Evolutionary conservation across 2,113 vertebrate genomes (phyloP).

Genomic region (Oncorhynchus gorbuscha): DNA sequence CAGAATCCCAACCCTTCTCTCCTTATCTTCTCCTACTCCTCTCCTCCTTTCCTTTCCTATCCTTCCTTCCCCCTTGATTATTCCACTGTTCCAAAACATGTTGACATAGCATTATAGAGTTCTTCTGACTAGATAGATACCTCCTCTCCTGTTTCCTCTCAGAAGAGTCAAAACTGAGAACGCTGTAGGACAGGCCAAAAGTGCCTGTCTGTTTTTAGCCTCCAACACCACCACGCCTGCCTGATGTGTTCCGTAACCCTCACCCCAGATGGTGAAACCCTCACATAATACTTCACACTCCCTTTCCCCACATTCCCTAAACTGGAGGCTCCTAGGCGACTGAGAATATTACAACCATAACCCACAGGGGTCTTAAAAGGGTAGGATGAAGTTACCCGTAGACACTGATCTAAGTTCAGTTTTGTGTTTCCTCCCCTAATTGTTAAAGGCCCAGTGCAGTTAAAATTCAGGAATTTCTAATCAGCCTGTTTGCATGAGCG

Average conservation of each 20-base stretch:
- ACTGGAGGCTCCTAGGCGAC: background rate
- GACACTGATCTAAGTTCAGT: background rate
- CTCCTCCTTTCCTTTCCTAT: too few species aligned
- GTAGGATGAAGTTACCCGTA: background rate
- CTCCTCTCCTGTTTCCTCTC: background rate
- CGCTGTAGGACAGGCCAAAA: background rate
- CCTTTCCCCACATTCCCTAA: background rate
- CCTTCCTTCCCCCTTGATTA: too few species aligned
- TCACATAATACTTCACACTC: conserved; percentile 6
- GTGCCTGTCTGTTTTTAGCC: background rate
- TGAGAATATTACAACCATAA: background rate
- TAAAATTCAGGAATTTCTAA: too few species aligned
- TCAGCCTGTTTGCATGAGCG: too few species aligned
- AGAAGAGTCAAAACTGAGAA: background rate
- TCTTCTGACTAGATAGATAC: background rate
- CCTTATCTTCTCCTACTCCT: too few species aligned
- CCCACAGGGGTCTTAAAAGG: background rate
- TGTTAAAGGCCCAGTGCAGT: background rate
- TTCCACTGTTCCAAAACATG: background rate
- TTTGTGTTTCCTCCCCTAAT: conserved; percentile 25
- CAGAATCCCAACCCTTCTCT: too few species aligned
- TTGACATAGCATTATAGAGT: background rate
- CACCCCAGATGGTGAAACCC: background rate
- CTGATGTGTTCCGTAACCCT: background rate
- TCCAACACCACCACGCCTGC: background rate